Base-by-base conservation (phyloP, 2,797 vertebrate genomes). In the Heterohyrax brucei region DNA sequence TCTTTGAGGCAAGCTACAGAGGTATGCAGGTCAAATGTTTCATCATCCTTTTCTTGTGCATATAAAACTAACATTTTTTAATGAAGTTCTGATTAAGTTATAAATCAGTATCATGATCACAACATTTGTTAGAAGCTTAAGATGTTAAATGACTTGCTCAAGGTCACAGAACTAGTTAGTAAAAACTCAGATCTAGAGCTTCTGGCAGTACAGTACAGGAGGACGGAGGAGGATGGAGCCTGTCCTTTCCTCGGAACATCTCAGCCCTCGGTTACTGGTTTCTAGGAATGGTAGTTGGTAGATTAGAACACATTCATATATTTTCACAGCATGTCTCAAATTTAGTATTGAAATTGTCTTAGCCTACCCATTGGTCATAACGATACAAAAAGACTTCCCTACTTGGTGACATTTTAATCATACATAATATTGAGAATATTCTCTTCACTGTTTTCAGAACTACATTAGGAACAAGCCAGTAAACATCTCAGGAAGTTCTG, bases 51-150 rank as follows among this genome's bases (percentile, higher is more conserved):
- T 92, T 78, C 53, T 56, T 44, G n/a, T 64, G 62, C 81, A 68
- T 68, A 89, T 91, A 95, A 94, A 96, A 76, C 95, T 91, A 96
- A 86, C 73, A 91, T 94, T 90, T 87, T 87, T 88, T 91, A 93
- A 91, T 84, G 76, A 97, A 87, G 73, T 96, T 22, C 50, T 68
- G 53, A 79, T 80, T 91, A 87, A 95, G 92, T 56, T 87, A 75
- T 30, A 93, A 91, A 92, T 72, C 82, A 90, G 76, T 30, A 64
- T 12, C 19, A 66, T 53, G 75, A 84, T 90, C 76, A 80, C 24
- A 96, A 72, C 53, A 78, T 84, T 66, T 86, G 70, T 88, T 83
- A 79, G 93, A 89, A 62, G 75, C 50, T 86, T 76, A 78, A 50
- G 18, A 78, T 30, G 81, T 72, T 83, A 89, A 96, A 89, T 79